Base-by-base conservation (phyloP, 2,888 invertebrate species). In the Habrosyne pyritoides region DNA sequence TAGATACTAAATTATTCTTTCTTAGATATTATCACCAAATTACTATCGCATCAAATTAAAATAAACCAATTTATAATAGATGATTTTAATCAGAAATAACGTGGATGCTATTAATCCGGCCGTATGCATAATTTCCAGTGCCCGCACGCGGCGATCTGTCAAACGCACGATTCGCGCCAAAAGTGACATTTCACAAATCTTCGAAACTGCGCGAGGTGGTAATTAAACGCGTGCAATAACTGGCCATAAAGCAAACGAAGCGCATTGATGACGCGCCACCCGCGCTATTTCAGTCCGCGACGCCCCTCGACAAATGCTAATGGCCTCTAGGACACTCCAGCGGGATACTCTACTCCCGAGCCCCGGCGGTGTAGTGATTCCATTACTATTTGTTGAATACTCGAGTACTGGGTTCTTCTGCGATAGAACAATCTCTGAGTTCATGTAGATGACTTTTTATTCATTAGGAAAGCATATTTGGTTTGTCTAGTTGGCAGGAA, bases 281-380 rank as follows among this genome's bases (percentile, higher is more conserved):
- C 72, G 83, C 72, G 89, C 87, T 91, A 91, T 91, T 91, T 88
- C 83, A 77, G 90, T 86, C 79, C 75, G 66, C 83, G 81, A 75
- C 85, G 86, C 88, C 88, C 84, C 88, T 84, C 89, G 84, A 86
- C 88, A 89, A 91, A 91, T 91, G 91, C 87, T 92, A 92, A 92
- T 84, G 91, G 86, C 91, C 91, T 89, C 87, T 88, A 87, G 90
- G 90, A 84, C 84, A 83, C 87, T 86, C 86, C 87, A 87, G 87
- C 76, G 75, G 66, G 68, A 66, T 18, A 42, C 42, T 42, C 42
- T 42, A 18, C 42, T 53, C 55, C 18, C n/a, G 33, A 12, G 10
- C 33, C 14, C 53, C 58, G 64, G 61, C 55, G 60, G 69, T 72
- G 73, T 73, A 71, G 66, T 64, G 63, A 64, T 64, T 69, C 69